phyloP scores from a whole-genome alignment of 1,140 invertebrate genomes.

The Drosophila repletoides region DNA sequence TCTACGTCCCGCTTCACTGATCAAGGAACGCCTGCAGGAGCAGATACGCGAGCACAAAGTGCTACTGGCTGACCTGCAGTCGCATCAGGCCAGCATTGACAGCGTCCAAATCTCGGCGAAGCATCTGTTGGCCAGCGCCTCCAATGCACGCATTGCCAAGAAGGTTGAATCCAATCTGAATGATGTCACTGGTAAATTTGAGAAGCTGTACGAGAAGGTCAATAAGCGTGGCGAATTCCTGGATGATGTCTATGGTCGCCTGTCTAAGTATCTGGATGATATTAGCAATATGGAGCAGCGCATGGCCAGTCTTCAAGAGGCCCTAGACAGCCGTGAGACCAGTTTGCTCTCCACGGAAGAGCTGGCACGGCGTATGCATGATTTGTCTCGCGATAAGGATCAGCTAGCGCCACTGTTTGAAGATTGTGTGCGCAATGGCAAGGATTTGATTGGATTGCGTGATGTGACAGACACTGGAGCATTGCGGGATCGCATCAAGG shows the following conservation, averaged over 20 bases:
- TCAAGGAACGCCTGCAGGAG: conserved; percentile 94
- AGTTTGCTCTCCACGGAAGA: conserved; percentile 87
- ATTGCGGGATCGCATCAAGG: conserved; percentile 93
- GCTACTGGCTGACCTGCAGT: conserved; percentile 92
- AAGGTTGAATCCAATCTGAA: conserved; percentile 94
- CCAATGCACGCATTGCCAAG: conserved; percentile 93
- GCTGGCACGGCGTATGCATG: conserved; percentile 86
- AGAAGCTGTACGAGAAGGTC: conserved; percentile 91
- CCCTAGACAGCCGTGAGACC: conserved; percentile 89
- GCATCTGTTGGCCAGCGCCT: conserved; percentile 91
- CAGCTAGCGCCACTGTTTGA: conserved; percentile 85
- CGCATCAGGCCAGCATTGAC: conserved; percentile 92
- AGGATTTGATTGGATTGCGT: conserved; percentile 92
- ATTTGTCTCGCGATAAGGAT: conserved; percentile 83
- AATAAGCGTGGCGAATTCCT: conserved; percentile 91
- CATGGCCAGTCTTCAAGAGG: conserved; percentile 88
- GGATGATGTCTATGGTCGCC: conserved; percentile 89
- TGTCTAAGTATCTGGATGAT: conserved; percentile 89
- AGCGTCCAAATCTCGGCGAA: conserved; percentile 90
- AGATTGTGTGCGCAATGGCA: conserved; percentile 90
- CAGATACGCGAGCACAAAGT: conserved; percentile 92
- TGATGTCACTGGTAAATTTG: conserved; percentile 92
- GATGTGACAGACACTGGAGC: conserved; percentile 93
- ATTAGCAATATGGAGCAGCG: conserved; percentile 88
- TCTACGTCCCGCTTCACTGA: conserved; percentile 91